phyloP scores from a whole-genome alignment of 1,140 invertebrate species.

The Helicorthomorpha holstii region DNA sequence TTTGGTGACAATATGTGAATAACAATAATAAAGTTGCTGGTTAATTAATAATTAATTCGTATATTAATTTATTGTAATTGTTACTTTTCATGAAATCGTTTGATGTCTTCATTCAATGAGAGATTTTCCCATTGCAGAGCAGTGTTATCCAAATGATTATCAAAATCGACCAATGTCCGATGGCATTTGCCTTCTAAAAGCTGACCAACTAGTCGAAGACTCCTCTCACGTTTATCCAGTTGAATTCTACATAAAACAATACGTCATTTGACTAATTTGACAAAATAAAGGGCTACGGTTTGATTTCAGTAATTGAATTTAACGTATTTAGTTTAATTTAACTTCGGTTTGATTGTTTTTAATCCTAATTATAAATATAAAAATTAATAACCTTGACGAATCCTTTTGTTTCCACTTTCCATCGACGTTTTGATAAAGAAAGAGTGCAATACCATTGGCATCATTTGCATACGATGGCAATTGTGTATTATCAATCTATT shows the following conservation, averaged over 20 bases:
- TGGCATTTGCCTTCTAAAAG: slow-evolving; percentile 48
- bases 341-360: no score
- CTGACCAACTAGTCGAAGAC: slow-evolving; percentile 41
- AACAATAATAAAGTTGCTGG: no score
- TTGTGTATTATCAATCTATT: slow-evolving; percentile 55
- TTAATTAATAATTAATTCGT: no score
- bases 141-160: slow-evolving; percentile 76
- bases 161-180: slow-evolving; percentile 64
- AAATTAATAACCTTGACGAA: slow-evolving; percentile 25
- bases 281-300: no score
- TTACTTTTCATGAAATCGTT: no score
- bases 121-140: slow-evolving; percentile 62
- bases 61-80: no score
- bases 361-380: no score
- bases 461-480: slow-evolving; percentile 43
- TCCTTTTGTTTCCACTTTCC: slow-evolving; percentile 49
- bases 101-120: slow-evolving; percentile 30
- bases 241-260: no score
- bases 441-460: slow-evolving; percentile 45
- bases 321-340: no score
- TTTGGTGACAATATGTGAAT: no score
- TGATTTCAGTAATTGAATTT: no score
- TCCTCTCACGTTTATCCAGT: slow-evolving; percentile 23
- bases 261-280: no score
- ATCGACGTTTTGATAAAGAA: slow-evolving; percentile 46